phyloP scores from a whole-genome alignment of 2,888 invertebrate genomes.

The Andrena hattorfiana region DNA sequence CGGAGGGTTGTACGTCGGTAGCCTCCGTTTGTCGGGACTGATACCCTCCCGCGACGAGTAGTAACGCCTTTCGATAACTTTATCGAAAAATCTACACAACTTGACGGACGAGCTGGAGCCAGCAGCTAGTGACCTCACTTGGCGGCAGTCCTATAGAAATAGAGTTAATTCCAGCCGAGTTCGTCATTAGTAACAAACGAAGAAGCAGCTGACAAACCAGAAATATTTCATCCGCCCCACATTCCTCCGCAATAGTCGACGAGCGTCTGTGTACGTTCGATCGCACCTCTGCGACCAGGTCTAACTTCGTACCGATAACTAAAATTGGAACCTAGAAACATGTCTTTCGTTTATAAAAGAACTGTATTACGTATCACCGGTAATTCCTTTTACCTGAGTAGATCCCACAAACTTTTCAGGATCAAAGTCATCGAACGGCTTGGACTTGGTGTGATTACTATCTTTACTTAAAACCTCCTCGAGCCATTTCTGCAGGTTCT shows the following conservation, averaged over 20 bases:
- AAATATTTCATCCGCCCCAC: constrained; percentile 97
- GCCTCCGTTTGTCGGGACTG: constrained; percentile 86
- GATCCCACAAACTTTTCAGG: constrained; percentile 94
- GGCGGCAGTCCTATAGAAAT: constrained; percentile 86
- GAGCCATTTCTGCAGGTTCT: constrained; percentile 97
- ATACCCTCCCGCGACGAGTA: constrained; percentile 85
- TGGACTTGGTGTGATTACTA: constrained; percentile 83
- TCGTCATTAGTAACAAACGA: not conserved
- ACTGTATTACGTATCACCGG: not conserved
- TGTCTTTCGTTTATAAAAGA: constrained; percentile 22
- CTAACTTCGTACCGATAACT: constrained; percentile 97
- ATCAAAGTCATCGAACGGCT: constrained; percentile 90
- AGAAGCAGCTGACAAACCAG: constrained; percentile 86
- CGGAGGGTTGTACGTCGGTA: constrained; percentile 85
- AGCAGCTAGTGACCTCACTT: constrained; percentile 93
- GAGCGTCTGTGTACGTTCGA: constrained; percentile 88
- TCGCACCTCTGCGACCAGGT: constrained; percentile 92
- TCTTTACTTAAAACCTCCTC: constrained; percentile 94
- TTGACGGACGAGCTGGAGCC: constrained; percentile 98
- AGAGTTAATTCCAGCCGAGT: not conserved
- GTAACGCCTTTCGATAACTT: constrained; percentile 89
- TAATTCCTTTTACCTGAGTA: constrained; percentile 87
- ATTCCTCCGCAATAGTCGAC: constrained; percentile 93
- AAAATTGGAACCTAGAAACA: constrained; percentile 93
- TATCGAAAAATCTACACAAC: constrained; percentile 97